A percentile compares a stretch with the other conserved stretches of the same genome.
These are phyloP conservation scores for Gerosis bhagava DNA, from an alignment of 2,888 invertebrate species.

Conservation along the genomic window DNA sequence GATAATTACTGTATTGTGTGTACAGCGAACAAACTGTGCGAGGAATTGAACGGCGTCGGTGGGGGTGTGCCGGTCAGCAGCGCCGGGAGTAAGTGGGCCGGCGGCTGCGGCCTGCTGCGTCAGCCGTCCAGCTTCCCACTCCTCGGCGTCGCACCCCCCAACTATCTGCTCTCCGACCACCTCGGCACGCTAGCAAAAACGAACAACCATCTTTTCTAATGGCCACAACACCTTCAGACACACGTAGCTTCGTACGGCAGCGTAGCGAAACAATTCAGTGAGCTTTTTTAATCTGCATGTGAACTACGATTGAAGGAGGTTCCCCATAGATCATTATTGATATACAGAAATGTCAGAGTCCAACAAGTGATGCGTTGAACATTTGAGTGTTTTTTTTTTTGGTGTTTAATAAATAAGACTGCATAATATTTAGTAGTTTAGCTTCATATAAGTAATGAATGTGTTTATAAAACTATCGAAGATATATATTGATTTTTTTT, in stretches of 20 bases:
- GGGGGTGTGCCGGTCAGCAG: slow-evolving; percentile 60
- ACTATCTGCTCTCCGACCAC: slow-evolving; percentile 84
- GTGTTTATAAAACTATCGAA: too few relatives aligned
- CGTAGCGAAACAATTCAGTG: too few relatives aligned
- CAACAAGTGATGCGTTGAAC: too few relatives aligned
- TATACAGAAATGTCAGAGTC: too few relatives aligned
- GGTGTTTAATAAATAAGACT: too few relatives aligned
- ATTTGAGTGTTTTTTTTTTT: too few relatives aligned
- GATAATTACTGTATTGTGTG: slow-evolving; percentile 25
- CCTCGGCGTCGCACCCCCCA: slow-evolving; percentile 81
- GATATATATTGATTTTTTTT: too few relatives aligned
- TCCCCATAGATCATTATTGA: too few relatives aligned
- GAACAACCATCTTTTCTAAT: slow-evolving; percentile 86
- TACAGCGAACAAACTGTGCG: slow-evolving; percentile 72
- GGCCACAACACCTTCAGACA: slow-evolving; percentile 47
- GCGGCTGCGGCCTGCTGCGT: slow-evolving; percentile 85
- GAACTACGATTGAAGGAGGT: neutral
- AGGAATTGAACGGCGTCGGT: slow-evolving; percentile 67
- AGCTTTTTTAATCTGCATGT: too few relatives aligned
- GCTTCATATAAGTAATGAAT: too few relatives aligned
- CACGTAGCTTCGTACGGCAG: slow-evolving; percentile 9
- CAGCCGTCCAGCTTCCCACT: slow-evolving; percentile 83
- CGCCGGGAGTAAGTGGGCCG: slow-evolving; percentile 79
- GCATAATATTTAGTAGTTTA: too few relatives aligned
- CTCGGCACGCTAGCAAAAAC: slow-evolving; percentile 82